phyloP scores from a whole-genome alignment of 2,113 vertebrate genomes.

The Xiphophorus couchianus region DNA sequence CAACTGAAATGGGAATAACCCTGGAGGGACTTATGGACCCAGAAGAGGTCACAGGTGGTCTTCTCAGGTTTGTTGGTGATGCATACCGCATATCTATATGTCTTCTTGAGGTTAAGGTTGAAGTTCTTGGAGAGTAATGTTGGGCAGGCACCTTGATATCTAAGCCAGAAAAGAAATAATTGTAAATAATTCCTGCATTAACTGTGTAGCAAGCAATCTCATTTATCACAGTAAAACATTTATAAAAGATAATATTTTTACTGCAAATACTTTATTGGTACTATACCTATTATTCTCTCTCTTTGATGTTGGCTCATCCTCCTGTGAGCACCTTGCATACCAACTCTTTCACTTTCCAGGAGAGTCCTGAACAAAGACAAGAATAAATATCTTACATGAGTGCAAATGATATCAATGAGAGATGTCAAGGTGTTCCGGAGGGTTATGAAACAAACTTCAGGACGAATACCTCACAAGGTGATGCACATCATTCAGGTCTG shows the following conservation, averaged over 20 bases:
- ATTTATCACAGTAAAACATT: neutral
- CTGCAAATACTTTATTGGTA: neutral
- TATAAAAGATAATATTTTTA: neutral
- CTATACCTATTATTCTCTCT: conserved; percentile 75
- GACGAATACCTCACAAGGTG: conserved; percentile 64
- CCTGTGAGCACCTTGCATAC: conserved; percentile 80
- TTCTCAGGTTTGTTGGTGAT: conserved; percentile 63
- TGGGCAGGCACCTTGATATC: conserved; percentile 81
- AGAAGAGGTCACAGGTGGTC: conserved; percentile 59
- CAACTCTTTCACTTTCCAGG: conserved; percentile 86
- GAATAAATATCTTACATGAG: conserved; percentile 2
- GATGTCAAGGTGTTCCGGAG: neutral
- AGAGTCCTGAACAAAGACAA: conserved; percentile 84
- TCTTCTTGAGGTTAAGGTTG: conserved; percentile 74
- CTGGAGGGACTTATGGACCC: conserved; percentile 65
- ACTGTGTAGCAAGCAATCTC: neutral
- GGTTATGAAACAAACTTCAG: neutral
- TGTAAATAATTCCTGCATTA: conserved; percentile 7
- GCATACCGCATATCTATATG: conserved; percentile 74
- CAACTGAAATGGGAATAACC: conserved; percentile 64
- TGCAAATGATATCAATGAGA: neutral
- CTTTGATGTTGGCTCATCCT: conserved; percentile 73
- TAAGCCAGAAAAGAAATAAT: conserved; percentile 66
- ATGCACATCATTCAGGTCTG: conserved; percentile 63
- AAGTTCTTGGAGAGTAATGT: conserved; percentile 74